A percentile compares a stretch with the other conserved stretches of the same genome.
Evolutionary conservation across 2,797 vertebrate species (phyloP).

Genomic region (Crocodylus rhombifer): DNA sequence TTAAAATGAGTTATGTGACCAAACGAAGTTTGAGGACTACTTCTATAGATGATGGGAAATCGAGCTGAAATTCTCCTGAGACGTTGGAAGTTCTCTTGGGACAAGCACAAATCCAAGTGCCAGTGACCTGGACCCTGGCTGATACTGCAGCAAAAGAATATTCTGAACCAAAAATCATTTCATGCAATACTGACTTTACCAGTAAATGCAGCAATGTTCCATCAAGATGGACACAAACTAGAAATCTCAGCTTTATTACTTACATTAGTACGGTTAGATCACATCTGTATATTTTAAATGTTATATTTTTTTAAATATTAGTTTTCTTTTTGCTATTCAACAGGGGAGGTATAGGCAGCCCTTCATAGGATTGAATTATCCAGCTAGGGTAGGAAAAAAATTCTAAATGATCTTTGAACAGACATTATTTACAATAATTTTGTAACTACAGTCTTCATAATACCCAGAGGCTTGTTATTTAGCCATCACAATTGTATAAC

Average conservation of each 20-base stretch:
- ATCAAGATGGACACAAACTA: neutral
- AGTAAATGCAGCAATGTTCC: neutral
- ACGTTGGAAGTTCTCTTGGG: neutral
- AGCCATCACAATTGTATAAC: conserved; percentile 67
- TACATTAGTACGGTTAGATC: neutral
- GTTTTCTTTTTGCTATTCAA: conserved; percentile 42
- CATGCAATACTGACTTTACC: too few species aligned
- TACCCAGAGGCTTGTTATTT: conserved; percentile 70
- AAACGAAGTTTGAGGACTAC: neutral
- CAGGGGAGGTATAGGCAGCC: conserved; percentile 32
- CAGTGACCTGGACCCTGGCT: neutral
- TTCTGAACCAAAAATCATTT: neutral
- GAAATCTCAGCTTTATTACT: too few species aligned
- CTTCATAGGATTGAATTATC: conserved; percentile 39
- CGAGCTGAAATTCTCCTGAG: neutral
- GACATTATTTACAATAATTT: conserved; percentile 64
- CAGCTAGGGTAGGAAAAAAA: conserved; percentile 51
- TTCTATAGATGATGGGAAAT: neutral
- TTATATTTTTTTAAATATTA: conserved; percentile 23
- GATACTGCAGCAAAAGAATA: neutral
- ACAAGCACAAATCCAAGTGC: neutral
- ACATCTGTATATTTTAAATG: neutral
- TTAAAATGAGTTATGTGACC: too few species aligned
- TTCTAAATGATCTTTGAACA: conserved; percentile 52
- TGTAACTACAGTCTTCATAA: conserved; percentile 9